phyloP scores from a whole-genome alignment of 1,140 invertebrate species.

The Apis florea region DNA sequence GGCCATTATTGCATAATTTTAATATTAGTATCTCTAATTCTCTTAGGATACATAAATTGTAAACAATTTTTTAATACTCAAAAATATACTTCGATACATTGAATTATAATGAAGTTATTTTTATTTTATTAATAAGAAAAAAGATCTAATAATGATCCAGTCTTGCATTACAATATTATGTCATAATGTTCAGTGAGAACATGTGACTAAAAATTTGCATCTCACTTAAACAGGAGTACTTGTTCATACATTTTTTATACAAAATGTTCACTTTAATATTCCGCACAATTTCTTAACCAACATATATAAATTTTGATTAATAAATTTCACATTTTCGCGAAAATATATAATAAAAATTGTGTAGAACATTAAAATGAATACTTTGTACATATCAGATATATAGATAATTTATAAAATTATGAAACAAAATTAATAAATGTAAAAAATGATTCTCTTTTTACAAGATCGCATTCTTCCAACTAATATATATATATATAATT shows the following conservation, averaged over 20 bases:
- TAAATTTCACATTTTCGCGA: too few relatives aligned
- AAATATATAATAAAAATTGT: too few relatives aligned
- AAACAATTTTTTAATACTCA: slow-evolving; percentile 48
- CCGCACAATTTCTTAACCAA: too few relatives aligned
- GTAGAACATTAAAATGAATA: too few relatives aligned
- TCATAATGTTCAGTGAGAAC: slow-evolving; percentile 53
- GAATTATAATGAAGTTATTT: slow-evolving; percentile 23
- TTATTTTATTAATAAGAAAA: slow-evolving; percentile 50
- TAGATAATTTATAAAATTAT: slow-evolving; percentile 44
- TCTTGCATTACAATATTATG: slow-evolving; percentile 62
- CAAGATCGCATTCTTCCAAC: slow-evolving; percentile 37
- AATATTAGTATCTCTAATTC: slow-evolving; percentile 32
- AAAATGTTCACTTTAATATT: too few relatives aligned
- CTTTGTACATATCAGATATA: background rate
- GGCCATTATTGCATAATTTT: slow-evolving; percentile 61
- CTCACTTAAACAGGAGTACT: slow-evolving; percentile 42
- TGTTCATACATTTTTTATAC: background rate
- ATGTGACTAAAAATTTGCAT: slow-evolving; percentile 53
- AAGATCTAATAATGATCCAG: slow-evolving; percentile 58
- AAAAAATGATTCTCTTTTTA: slow-evolving; percentile 53
- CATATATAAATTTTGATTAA: too few relatives aligned
- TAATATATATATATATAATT: slow-evolving; percentile 51
- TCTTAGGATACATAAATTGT: slow-evolving; percentile 30
- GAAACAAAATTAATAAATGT: slow-evolving; percentile 43
- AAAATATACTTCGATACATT: slow-evolving; percentile 31